Conservation (phyloP, 2,888 invertebrate genomes). For the Ophion ellenae region DNA sequence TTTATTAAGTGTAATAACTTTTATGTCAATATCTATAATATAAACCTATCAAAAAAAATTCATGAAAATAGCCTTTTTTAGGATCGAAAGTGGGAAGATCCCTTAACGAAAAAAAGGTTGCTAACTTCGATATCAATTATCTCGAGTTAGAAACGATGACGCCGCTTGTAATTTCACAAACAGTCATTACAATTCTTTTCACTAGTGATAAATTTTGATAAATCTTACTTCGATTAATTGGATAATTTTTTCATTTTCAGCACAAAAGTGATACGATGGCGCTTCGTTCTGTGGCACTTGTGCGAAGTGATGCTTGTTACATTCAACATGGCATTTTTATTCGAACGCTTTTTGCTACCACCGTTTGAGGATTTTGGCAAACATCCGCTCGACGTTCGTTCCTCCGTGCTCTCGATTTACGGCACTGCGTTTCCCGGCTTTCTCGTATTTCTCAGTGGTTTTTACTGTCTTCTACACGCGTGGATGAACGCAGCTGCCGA, state of each 20-base stretch:
- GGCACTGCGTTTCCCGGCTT: constrained; percentile 91
- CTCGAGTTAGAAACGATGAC: neutral
- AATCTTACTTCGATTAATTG: neutral
- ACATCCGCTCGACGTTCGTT: constrained; percentile 83
- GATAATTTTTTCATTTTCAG: constrained; percentile 82
- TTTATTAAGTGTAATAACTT: too few species aligned
- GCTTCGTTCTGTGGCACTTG: constrained; percentile 88
- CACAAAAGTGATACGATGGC: constrained; percentile 90
- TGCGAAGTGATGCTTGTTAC: constrained; percentile 92
- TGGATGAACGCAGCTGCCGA: constrained; percentile 97
- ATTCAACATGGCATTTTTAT: constrained; percentile 92
- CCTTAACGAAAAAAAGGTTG: too few species aligned
- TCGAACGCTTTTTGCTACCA: constrained; percentile 91
- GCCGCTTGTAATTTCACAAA: neutral
- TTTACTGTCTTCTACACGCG: constrained; percentile 94
- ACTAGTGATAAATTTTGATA: neutral
- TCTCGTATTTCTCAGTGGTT: constrained; percentile 89
- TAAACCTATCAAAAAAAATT: too few species aligned
- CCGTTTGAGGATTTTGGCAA: constrained; percentile 88
- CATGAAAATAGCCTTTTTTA: too few species aligned
- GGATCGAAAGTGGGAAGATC: too few species aligned
- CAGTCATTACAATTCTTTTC: neutral
- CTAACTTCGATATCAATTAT: neutral
- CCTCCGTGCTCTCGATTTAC: constrained; percentile 87
- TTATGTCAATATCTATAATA: too few species aligned